Percentiles rank a stretch among this genome's conserved stretches.
Conservation (phyloP, 2,888 invertebrate species). For the Branchellion lobata region DNA sequence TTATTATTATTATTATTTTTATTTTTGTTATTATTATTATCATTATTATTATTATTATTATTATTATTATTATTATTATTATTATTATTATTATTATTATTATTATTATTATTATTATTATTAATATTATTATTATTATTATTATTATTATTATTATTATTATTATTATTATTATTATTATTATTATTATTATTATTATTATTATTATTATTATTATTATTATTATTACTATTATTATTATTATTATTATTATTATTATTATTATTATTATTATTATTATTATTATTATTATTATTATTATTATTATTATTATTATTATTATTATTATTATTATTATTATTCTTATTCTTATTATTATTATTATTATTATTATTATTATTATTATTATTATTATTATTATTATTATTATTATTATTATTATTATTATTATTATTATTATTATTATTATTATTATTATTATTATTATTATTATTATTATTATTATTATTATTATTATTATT, state of each 20-base stretch:
- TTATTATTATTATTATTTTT: neutral
- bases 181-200: neutral
- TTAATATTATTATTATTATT: too few relatives aligned
- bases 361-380: constrained; percentile 8
- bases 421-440: too few relatives aligned
- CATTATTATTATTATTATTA: too few relatives aligned
- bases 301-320: constrained; percentile 27
- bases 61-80: too few relatives aligned
- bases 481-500: too few relatives aligned
- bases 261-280: constrained; percentile 29
- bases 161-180: too few relatives aligned
- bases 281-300: constrained; percentile 29
- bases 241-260: constrained; percentile 29
- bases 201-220: neutral
- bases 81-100: too few relatives aligned
- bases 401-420: neutral
- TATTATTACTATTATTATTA: constrained; percentile 20
- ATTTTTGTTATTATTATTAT: neutral
- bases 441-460: too few relatives aligned
- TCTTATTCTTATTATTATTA: constrained; percentile 6
- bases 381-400: constrained; percentile 16
- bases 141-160: too few relatives aligned
- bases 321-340: constrained; percentile 6
- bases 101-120: too few relatives aligned
- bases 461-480: too few relatives aligned